A percentile compares a stretch with the other conserved stretches of the same genome.
Conservation (phyloP, 2,113 vertebrate species). For the Alosa alosa region DNA sequence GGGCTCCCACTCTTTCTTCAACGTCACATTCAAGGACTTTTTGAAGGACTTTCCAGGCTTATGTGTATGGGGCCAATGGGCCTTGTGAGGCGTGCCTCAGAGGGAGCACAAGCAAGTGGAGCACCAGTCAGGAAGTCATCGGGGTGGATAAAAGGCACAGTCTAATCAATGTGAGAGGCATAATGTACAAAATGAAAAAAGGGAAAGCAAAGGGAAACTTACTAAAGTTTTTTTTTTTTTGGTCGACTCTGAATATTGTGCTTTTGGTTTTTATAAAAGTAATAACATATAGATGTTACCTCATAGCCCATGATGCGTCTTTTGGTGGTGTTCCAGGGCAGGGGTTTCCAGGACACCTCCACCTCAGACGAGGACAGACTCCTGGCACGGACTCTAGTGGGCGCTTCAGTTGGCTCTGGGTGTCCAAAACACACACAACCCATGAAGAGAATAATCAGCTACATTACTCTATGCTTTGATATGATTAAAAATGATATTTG, state of each 20-base stretch:
- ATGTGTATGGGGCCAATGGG: too few relatives aligned
- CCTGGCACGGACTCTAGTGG: conserved; percentile 76
- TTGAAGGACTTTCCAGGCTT: too few relatives aligned
- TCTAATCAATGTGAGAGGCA: not conserved
- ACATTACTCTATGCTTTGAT: not conserved
- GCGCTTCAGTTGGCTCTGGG: conserved; percentile 84
- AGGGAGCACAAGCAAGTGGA: too few relatives aligned
- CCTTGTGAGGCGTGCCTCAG: too few relatives aligned
- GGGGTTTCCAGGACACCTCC: conserved; percentile 86
- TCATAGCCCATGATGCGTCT: conserved; percentile 92
- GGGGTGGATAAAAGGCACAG: not conserved
- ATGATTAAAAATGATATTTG: not conserved
- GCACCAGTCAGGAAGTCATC: too few relatives aligned
- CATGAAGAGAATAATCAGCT: not conserved
- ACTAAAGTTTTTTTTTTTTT: not conserved
- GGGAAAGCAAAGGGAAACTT: not conserved
- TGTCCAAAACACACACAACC: conserved; percentile 17
- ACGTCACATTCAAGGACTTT: too few relatives aligned
- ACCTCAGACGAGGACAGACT: conserved; percentile 88
- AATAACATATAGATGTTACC: conserved; percentile 66
- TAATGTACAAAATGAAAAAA: not conserved
- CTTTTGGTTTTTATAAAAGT: not conserved
- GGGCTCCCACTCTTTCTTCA: too few relatives aligned
- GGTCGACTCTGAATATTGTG: not conserved
- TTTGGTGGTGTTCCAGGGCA: conserved; percentile 80